A percentile compares a stretch with the other conserved stretches of the same genome.
These are phyloP conservation scores for Eilema depressum DNA, from an alignment of 2,888 invertebrate species.

Conservation along the genomic window DNA sequence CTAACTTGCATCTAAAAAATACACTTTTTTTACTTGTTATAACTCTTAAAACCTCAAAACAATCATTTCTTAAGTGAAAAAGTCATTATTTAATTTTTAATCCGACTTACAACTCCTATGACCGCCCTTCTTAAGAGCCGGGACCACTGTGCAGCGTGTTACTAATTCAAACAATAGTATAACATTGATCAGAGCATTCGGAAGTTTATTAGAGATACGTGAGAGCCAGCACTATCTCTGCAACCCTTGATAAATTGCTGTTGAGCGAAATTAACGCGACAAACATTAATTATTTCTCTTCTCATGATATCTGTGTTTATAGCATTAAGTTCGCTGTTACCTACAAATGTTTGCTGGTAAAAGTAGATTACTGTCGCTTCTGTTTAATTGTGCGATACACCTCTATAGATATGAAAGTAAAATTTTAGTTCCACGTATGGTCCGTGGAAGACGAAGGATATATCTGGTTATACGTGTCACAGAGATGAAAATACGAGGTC, in stretches of 20 bases:
- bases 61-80: no score
- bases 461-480: no score
- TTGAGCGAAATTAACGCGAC: constrained; percentile 60
- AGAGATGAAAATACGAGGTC: no score
- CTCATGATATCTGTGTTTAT: constrained; percentile 54
- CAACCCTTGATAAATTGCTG: constrained; percentile 57
- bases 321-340: constrained; percentile 37
- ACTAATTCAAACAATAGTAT: constrained; percentile 25
- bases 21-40: no score
- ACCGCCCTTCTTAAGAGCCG: no score
- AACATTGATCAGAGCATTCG: constrained; percentile 43
- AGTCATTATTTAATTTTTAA: no score
- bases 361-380: constrained; percentile 26
- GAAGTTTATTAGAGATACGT: constrained; percentile 56
- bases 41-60: no score
- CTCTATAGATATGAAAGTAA: background rate
- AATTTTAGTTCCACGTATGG: background rate
- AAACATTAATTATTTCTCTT: constrained; percentile 68
- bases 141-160: constrained; percentile 6
- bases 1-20: no score
- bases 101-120: no score
- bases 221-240: constrained; percentile 37
- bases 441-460: no score
- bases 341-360: constrained; percentile 35
- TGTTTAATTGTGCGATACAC: constrained; percentile 10